Evolutionary conservation across 2,888 invertebrate species (phyloP), one percentile per base, ranked within the genome.

Genomic region (Lysandra coridon): DNA sequence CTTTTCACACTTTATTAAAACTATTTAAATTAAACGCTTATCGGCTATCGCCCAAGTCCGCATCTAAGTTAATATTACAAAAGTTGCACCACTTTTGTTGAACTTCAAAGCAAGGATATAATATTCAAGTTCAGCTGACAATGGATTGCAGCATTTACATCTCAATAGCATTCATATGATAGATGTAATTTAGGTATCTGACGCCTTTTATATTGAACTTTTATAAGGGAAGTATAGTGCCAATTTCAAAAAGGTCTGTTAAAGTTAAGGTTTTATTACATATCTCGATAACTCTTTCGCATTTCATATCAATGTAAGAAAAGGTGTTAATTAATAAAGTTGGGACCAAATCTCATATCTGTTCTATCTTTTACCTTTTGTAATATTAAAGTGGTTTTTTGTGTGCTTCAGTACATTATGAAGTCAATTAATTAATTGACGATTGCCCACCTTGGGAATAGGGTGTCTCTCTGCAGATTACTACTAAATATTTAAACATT

Each of bases 51-150:
- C 62, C 30, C 33, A 69, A 33, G 14, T 33, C 69, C 12, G 69
- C 69, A 14, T 5, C 33, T 4, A 37, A 37, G 5, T 69, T 69
- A 37, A 69, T 69, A 69, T 33, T 69, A 69, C 33, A 69, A 14
- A 14, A 14, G 33, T 33, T 33, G 17, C 14, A 33, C 14, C 14
- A 69, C 33, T 69, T 69, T 69, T 69, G 69, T 69, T 69, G 5
- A 37, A 69, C 33, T 69, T 37, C 69, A 69, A 69, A 69, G 69
- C 33, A 33, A 69, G 69, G 33, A 69, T 69, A 37, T 69, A 69
- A 14, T 69, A 69, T 69, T 33, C 33, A 69, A 69, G 69, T 1
- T 37, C 14, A 33, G 5, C 69, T 69, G 33, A 69, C 69, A 69
- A 69, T 69, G 6, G 6, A 12, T 4, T 14, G 69, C 33, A 37